Conservation (phyloP, 2,113 vertebrate species). For the Pardalotus punctatus region DNA sequence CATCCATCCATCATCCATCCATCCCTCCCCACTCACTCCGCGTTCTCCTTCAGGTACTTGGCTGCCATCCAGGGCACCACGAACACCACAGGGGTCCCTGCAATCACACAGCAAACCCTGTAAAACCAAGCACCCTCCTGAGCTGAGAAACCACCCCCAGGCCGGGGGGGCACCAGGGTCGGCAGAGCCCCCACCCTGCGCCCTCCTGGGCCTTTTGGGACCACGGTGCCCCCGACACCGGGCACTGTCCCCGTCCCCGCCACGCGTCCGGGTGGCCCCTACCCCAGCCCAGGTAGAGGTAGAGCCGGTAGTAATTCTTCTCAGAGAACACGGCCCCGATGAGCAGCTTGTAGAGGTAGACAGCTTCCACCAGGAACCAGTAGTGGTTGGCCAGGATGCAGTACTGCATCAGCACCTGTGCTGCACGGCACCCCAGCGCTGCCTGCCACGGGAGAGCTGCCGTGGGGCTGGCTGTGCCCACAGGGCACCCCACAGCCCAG, state of each 20-base stretch:
- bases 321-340: conserved; percentile 80
- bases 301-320: conserved; percentile 79
- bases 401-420: conserved; percentile 84
- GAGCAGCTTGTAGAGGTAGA: conserved; percentile 84
- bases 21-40: conserved; percentile 70
- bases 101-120: conserved; percentile 45
- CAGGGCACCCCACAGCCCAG: background rate
- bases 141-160: background rate
- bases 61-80: conserved; percentile 78
- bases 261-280: background rate
- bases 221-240: rapidly evolving
- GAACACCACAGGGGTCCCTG: conserved; percentile 80
- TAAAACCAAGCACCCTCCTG: conserved; percentile 35
- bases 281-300: conserved; percentile 86
- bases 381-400: conserved; percentile 85
- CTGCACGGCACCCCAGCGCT: conserved; percentile 77
- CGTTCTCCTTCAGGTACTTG: conserved; percentile 81
- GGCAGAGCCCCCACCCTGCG: background rate
- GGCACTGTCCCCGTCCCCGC: rapidly evolving
- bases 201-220: rapidly evolving
- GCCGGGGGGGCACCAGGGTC: rapidly evolving
- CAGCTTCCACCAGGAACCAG: conserved; percentile 84
- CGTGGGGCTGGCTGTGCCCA: rapidly evolving
- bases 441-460: conserved; percentile 42
- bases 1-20: rapidly evolving